phyloP scores from a whole-genome alignment of 2,888 invertebrate genomes.

The Orchestes rusci region DNA sequence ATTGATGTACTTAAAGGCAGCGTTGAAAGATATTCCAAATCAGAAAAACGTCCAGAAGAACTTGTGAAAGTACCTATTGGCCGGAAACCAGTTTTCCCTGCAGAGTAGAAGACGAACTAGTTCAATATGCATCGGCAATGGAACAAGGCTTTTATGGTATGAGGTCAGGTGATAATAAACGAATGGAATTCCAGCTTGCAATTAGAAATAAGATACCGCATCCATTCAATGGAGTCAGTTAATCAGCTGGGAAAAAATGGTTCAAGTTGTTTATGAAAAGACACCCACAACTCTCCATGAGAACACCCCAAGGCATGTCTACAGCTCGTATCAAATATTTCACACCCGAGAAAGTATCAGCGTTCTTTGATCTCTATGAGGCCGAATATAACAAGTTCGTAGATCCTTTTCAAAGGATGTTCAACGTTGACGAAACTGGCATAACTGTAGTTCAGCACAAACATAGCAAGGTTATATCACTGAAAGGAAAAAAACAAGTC shows the following conservation, averaged over 20 bases:
- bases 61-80: too few relatives aligned
- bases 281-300: too few relatives aligned
- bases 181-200: conserved; percentile 3
- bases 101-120: conserved; percentile 5
- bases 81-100: too few relatives aligned
- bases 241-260: conserved; percentile 3
- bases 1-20: conserved; percentile 3
- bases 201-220: too few relatives aligned
- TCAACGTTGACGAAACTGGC: too few relatives aligned
- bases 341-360: too few relatives aligned
- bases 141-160: conserved; percentile 3
- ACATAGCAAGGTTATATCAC: conserved; percentile 2
- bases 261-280: too few relatives aligned
- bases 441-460: conserved; percentile 3
- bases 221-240: conserved; percentile 5
- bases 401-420: neutral
- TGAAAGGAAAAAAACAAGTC: conserved; percentile 7
- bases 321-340: neutral
- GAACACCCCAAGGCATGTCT: too few relatives aligned
- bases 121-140: conserved; percentile 6
- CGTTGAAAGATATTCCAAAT: conserved; percentile 8
- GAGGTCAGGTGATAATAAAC: conserved; percentile 1
- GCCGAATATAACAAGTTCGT: neutral
- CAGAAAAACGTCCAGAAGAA: conserved; percentile 7
- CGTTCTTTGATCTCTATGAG: neutral